A percentile compares a stretch with the other conserved stretches of the same genome.
phyloP scores from a whole-genome alignment of 1,140 invertebrate genomes.

The Tetranychus cinnabarinus region DNA sequence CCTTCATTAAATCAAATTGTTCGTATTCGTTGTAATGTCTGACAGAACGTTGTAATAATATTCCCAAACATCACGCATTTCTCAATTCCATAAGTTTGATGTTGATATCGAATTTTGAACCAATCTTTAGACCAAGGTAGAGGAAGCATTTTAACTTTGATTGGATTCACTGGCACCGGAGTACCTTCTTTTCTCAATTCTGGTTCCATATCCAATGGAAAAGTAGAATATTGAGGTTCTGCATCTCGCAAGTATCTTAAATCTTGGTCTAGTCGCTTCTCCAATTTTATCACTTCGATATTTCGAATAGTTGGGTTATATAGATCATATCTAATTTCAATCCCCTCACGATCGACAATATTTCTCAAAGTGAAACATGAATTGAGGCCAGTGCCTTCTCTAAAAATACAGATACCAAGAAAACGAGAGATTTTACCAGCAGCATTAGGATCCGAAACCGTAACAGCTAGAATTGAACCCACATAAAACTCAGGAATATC shows the following conservation, averaged over 20 bases:
- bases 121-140: slow-evolving; percentile 62
- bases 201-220: slow-evolving; percentile 71
- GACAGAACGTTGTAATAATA: slow-evolving; percentile 30
- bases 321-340: slow-evolving; percentile 67
- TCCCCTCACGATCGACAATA: slow-evolving; percentile 54
- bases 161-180: slow-evolving; percentile 58
- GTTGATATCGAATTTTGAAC: slow-evolving; percentile 33
- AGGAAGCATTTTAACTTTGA: slow-evolving; percentile 62
- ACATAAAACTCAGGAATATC: slow-evolving; percentile 41
- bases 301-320: slow-evolving; percentile 79
- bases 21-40: slow-evolving; percentile 40
- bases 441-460: slow-evolving; percentile 62
- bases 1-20: slow-evolving; percentile 80
- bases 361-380: slow-evolving; percentile 72
- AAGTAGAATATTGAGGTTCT: slow-evolving; percentile 71
- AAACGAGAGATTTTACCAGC: slow-evolving; percentile 63
- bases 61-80: slow-evolving; percentile 17
- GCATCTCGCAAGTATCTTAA: slow-evolving; percentile 78
- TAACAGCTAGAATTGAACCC: slow-evolving; percentile 76
- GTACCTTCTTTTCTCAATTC: slow-evolving; percentile 45
- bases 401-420: slow-evolving; percentile 83
- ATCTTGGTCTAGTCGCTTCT: slow-evolving; percentile 76
- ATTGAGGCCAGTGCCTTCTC: slow-evolving; percentile 49
- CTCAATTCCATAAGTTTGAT: slow-evolving; percentile 35
- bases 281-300: slow-evolving; percentile 68